phyloP scores from a whole-genome alignment of 2,888 invertebrate species.

The Megamerina dolium region DNA sequence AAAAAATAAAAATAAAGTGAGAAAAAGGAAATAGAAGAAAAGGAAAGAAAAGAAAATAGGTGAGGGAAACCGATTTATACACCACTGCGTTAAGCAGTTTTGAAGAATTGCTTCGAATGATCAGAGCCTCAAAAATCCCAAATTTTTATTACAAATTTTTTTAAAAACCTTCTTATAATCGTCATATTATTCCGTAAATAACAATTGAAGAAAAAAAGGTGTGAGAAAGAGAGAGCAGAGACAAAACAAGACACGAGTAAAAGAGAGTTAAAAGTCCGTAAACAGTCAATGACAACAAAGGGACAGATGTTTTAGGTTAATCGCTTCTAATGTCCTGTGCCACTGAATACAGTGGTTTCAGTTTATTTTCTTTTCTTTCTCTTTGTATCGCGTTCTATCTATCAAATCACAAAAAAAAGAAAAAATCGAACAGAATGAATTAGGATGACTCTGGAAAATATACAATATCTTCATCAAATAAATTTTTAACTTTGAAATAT shows the following conservation, averaged over 20 bases:
- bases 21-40: conserved; percentile 4
- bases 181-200: too few relatives aligned
- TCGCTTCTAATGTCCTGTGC: conserved; percentile 48
- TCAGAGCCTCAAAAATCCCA: background rate
- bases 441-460: too few relatives aligned
- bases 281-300: conserved; percentile 19
- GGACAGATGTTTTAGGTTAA: conserved; percentile 43
- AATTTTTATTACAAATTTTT: background rate
- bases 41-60: too few relatives aligned
- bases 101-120: too few relatives aligned
- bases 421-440: background rate
- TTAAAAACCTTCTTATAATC: too few relatives aligned
- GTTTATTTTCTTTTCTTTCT: conserved; percentile 3
- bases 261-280: conserved; percentile 10
- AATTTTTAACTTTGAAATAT: too few relatives aligned
- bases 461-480: too few relatives aligned
- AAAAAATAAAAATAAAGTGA: background rate
- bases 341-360: conserved; percentile 30
- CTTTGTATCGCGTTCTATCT: too few relatives aligned
- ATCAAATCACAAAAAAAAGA: background rate
- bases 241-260: too few relatives aligned
- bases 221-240: too few relatives aligned
- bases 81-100: too few relatives aligned
- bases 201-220: too few relatives aligned
- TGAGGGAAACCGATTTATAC: conserved; percentile 6